Percentiles rank a stretch among this genome's conserved stretches.
phyloP scores from a whole-genome alignment of 1,140 invertebrate species.

The Adoxophyes honmai region DNA sequence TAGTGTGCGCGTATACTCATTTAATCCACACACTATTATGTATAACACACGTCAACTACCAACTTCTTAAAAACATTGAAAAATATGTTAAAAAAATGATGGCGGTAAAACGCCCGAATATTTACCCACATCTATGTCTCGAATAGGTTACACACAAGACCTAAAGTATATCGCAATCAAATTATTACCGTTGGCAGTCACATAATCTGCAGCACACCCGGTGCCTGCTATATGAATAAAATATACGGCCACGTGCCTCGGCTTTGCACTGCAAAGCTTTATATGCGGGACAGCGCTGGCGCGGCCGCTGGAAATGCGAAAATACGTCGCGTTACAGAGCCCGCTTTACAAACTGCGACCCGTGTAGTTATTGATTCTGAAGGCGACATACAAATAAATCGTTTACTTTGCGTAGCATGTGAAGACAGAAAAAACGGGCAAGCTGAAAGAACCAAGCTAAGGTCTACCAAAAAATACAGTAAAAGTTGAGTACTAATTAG shows the following conservation, averaged over 20 bases:
- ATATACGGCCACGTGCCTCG: slow-evolving; percentile 34
- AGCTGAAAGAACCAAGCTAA: no score
- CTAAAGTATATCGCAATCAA: slow-evolving; percentile 12
- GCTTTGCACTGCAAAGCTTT: slow-evolving; percentile 12
- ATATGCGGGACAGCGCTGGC: not conserved
- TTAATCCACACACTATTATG: no score
- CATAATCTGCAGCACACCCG: slow-evolving; percentile 27
- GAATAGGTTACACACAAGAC: not conserved
- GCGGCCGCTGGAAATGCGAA: no score
- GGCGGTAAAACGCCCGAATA: no score
- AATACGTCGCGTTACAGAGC: not conserved
- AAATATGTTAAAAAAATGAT: no score
- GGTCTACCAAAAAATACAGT: no score
- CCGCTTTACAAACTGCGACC: slow-evolving; percentile 10
- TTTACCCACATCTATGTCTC: not conserved
- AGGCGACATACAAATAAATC: slow-evolving; percentile 4
- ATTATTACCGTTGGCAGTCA: slow-evolving; percentile 22
- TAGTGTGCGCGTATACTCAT: no score
- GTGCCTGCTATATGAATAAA: slow-evolving; percentile 38
- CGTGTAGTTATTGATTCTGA: slow-evolving; percentile 11
- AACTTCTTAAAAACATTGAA: no score
- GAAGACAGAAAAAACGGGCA: no score
- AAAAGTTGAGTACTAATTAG: no score
- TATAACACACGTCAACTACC: no score
- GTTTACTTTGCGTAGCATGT: not conserved